These are phyloP conservation scores for Brevipalpus yothersi DNA, from an alignment of 1,140 invertebrate genomes.

Conservation along the genomic window DNA sequence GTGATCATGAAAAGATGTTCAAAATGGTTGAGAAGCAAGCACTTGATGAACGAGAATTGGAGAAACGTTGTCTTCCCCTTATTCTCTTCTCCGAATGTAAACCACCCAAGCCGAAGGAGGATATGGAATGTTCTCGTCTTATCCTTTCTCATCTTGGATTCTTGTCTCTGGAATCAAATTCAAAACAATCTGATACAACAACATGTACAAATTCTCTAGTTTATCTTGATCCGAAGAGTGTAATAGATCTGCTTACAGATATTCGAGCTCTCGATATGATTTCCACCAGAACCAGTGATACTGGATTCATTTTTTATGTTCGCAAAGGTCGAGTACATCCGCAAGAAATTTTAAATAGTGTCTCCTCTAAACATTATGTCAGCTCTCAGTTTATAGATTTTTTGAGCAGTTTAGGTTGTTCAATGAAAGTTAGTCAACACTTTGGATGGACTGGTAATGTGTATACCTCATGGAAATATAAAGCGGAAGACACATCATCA, in stretches of 20 bases:
- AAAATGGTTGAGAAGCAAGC: constrained; percentile 21
- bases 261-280: constrained; percentile 48
- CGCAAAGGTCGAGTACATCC: constrained; percentile 48
- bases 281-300: constrained; percentile 62
- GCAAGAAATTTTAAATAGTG: constrained; percentile 58
- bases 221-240: constrained; percentile 42
- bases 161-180: constrained; percentile 30
- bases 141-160: constrained; percentile 86
- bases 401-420: constrained; percentile 54
- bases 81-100: constrained; percentile 35
- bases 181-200: neutral
- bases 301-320: constrained; percentile 83
- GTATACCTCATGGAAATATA: constrained; percentile 42
- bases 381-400: constrained; percentile 51
- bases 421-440: constrained; percentile 52
- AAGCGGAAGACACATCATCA: neutral
- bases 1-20: constrained; percentile 11
- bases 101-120: constrained; percentile 37
- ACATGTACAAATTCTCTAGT: constrained; percentile 30
- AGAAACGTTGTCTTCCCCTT: constrained; percentile 14
- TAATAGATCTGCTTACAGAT: constrained; percentile 40
- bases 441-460: constrained; percentile 71
- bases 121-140: constrained; percentile 76
- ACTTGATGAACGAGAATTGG: constrained; percentile 14
- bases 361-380: constrained; percentile 30